These are phyloP conservation scores for Mionectes olivaceus DNA, from an alignment of 2,797 vertebrate genomes.

Conservation along the genomic window DNA sequence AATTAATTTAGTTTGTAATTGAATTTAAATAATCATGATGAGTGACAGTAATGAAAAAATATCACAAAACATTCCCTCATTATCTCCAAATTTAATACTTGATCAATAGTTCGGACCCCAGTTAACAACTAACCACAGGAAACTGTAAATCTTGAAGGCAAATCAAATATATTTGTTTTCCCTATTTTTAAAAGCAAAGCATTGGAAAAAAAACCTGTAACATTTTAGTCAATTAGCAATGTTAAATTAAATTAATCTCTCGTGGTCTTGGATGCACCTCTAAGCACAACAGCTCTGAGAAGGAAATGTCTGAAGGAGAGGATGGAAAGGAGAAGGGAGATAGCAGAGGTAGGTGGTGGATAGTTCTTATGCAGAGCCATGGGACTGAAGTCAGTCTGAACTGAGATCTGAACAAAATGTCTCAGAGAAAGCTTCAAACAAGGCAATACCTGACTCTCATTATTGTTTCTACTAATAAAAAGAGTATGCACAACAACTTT, in stretches of 20 bases:
- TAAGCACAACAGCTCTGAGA: background rate
- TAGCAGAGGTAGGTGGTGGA: background rate
- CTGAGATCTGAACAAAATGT: background rate
- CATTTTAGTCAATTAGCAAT: background rate
- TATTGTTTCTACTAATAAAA: background rate
- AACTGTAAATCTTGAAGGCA: background rate
- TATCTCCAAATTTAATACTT: background rate
- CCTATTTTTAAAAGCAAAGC: background rate
- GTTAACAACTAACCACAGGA: background rate
- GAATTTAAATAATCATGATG: background rate
- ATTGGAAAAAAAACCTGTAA: background rate
- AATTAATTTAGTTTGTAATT: background rate
- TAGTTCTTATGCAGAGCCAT: rapidly evolving
- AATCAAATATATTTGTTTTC: slow-evolving; percentile 13
- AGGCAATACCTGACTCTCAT: background rate
- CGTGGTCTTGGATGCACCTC: background rate
- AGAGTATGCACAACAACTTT: background rate
- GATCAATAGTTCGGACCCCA: background rate
- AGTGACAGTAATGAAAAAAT: background rate
- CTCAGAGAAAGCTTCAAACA: background rate
- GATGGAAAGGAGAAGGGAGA: background rate
- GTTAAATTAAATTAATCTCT: background rate
- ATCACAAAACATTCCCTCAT: background rate
- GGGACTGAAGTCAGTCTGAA: background rate
- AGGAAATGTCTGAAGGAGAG: background rate